Evolutionary conservation across 1,140 invertebrate genomes (phyloP), one percentile per base, ranked within the genome.

Genomic region (Cydia amplana): DNA sequence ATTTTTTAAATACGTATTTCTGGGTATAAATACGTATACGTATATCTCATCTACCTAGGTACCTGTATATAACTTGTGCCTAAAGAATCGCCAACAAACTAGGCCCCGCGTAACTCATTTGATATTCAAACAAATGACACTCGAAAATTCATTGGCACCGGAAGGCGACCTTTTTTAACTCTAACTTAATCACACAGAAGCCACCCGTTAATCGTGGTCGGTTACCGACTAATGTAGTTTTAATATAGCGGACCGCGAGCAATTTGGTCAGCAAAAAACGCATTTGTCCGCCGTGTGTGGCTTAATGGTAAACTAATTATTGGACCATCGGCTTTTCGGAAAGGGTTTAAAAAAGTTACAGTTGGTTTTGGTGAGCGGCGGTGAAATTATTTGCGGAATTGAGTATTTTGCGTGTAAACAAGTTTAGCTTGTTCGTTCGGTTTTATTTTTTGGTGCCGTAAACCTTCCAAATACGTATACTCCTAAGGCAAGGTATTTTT

Each of bases 251-350:
- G 74, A 14, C 32, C 32, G n/a, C 32, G n/a, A 16, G 64, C 65
- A 70, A 70, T 70, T 70, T 70, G 65, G 65, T 40, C 28, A 28
- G 65, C 60, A 75, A 75, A 75, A 75, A 75, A 75, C 55, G 32
- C 36, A 49, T 64, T 67, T 65, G 40, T 64, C 74, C 74, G 20
- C 63, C 64, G 74, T 75, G 74, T 75, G 74, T 75, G 74, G 74
- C 64, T 18, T 75, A 75, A 75, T 75, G 74, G 46, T 16, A 75
- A 75, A 75, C 74, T 75, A 75, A 75, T 75, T 75, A 67, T 75
- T 74, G 63, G 73, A n/a, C 43, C 25, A 6, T 46, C 18, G 72
- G 32, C 25, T 49, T 49, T 72, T 72, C n/a, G 36, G 36, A 46
- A 51, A 51, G 46, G 72, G 25, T 40, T 73, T 25, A n/a, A 73